Evolutionary conservation across 1,140 invertebrate species (phyloP), one percentile per base, ranked within the genome.

Genomic region (Pseudachorutes palmiensis): DNA sequence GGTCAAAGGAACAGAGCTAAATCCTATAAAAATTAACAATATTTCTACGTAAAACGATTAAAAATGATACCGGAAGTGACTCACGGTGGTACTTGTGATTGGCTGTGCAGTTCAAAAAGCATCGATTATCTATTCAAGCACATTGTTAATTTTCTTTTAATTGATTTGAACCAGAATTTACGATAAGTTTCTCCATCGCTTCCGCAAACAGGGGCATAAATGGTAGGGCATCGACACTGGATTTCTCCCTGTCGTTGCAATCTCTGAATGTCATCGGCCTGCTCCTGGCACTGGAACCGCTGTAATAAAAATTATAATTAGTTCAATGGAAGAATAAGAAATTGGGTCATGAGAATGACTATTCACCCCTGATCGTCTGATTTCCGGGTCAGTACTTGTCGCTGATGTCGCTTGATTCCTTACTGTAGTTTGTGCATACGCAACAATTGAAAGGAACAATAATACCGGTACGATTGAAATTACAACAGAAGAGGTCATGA

Each of bases 141-240:
- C 16, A 41, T 41, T 48, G 45, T 41, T 19, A 9, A 9, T 41
- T 19, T 41, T 41, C 36, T 41, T 19, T 41, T 41, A 41, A 9
- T 41, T 19, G 19, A 9, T 41, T 41, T 19, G 5, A 5, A 41
- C 36, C 36, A 9, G 36, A 41, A 41, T 41, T 65, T 57, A 19
- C 62, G 67, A 51, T 68, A 68, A 1, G 67, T 68, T 0, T 45
- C 49, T 16, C 59, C 29, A 32, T 68, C 51, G 3, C 41, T 30
- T 28, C 69, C 69, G 45, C 69, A 70, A 2, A 67, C 69, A 9
- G 69, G 69, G 3, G 69, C 69, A 26, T 67, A 64, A 22, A 67
- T 70, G 5, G 51, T 48, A 3, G 69, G 69, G 62, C 69, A 70
- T 29, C 22, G 36, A 28, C 69, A 70, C 31, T 64, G 61, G 1